phyloP scores from a whole-genome alignment of 2,888 invertebrate genomes.

The Cacoxenus indagator region DNA sequence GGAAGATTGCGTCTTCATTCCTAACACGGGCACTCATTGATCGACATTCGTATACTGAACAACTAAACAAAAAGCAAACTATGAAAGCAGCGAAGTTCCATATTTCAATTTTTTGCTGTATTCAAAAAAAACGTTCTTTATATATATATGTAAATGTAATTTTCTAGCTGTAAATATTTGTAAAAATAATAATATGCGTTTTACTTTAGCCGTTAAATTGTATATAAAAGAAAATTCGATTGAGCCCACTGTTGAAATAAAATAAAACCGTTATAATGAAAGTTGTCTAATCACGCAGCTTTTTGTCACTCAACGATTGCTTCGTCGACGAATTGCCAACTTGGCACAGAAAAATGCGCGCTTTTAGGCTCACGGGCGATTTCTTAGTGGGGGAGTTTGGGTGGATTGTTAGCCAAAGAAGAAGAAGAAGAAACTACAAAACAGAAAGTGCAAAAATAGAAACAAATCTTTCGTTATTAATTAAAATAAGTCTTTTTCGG shows the following conservation, averaged over 20 bases:
- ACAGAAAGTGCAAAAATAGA: neutral
- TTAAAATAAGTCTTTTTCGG: neutral
- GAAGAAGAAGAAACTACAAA: neutral
- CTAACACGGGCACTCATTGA: no score
- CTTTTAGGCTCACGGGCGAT: neutral
- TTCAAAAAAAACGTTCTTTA: constrained; percentile 10
- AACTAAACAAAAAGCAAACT: neutral
- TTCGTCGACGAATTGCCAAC: no score
- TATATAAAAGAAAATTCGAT: constrained; percentile 17
- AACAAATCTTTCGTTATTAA: neutral
- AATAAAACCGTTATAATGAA: constrained; percentile 16
- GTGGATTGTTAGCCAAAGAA: no score
- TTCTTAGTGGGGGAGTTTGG: no score
- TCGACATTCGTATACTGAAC: no score
- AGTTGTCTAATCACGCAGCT: neutral
- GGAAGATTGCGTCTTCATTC: no score
- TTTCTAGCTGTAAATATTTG: constrained; percentile 17
- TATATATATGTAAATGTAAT: constrained; percentile 3
- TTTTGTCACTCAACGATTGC: neutral
- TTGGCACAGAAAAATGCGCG: no score
- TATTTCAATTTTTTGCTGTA: constrained; percentile 5
- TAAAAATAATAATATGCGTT: constrained; percentile 2
- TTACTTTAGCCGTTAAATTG: constrained; percentile 8
- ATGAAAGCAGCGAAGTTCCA: neutral
- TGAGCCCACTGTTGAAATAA: constrained; percentile 18